A percentile compares a stretch with the other conserved stretches of the same genome.
These are phyloP conservation scores for Pangasius macronema DNA, from an alignment of 2,797 vertebrate species.

Conservation along the genomic window DNA sequence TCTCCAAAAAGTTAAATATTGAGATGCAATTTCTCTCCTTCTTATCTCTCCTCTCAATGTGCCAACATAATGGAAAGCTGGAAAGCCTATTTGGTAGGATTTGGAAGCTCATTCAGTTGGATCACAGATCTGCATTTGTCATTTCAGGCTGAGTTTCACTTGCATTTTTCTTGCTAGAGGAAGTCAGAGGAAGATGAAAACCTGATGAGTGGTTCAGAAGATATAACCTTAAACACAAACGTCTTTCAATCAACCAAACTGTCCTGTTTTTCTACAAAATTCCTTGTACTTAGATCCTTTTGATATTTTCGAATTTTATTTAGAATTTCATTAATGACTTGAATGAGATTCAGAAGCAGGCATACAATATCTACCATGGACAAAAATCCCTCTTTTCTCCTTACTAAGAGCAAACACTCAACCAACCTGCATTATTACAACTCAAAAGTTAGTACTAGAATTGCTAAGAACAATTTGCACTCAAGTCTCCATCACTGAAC, in stretches of 20 bases:
- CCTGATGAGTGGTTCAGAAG: not conserved
- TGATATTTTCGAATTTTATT: not conserved
- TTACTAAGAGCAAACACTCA: not conserved
- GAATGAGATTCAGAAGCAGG: not conserved
- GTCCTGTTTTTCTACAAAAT: not conserved
- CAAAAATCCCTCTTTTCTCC: not conserved
- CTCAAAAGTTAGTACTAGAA: not conserved
- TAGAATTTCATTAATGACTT: not conserved
- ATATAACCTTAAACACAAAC: not conserved
- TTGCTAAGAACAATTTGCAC: not conserved
- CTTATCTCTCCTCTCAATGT: not conserved
- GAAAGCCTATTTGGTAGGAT: constrained; percentile 24
- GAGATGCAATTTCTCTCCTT: constrained; percentile 11
- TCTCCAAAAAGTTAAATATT: not conserved
- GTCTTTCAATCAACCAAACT: not conserved
- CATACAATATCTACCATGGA: not conserved
- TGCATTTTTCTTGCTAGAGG: not conserved
- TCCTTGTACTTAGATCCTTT: not conserved
- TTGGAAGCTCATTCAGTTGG: constrained; percentile 34
- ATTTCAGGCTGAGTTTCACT: constrained; percentile 38
- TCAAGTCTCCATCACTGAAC: not conserved
- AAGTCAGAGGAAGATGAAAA: not conserved
- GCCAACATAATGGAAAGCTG: constrained; percentile 34
- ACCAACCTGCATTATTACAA: not conserved
- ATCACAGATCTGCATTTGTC: constrained; percentile 31